Conservation (phyloP, 2,113 vertebrate genomes). For the Ivindomyrus marchei region DNA sequence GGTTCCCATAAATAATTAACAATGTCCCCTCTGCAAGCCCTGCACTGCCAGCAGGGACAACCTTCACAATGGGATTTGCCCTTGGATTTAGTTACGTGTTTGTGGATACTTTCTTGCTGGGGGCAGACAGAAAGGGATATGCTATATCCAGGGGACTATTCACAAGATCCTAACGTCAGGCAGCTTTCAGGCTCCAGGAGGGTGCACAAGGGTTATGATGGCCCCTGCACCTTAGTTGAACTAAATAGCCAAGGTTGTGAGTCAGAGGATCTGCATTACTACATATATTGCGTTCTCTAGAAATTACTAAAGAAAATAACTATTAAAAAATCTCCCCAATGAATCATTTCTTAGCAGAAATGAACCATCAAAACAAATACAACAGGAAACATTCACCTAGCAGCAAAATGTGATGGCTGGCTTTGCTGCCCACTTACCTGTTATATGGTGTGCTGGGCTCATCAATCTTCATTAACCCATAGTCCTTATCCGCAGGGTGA, state of each 20-base stretch:
- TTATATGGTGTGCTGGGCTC: conserved; percentile 95
- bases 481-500: conserved; percentile 94
- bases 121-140: neutral
- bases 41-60: conserved; percentile 27
- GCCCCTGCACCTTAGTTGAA: neutral
- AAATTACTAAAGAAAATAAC: neutral
- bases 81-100: conserved; percentile 40
- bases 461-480: conserved; percentile 98
- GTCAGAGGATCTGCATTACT: neutral
- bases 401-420: neutral
- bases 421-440: conserved; percentile 57
- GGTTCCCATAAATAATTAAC: neutral
- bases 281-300: neutral
- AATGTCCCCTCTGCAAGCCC: neutral
- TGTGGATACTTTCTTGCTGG: conserved; percentile 9
- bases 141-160: neutral
- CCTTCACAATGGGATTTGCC: conserved; percentile 34
- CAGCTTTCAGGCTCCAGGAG: neutral
- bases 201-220: neutral
- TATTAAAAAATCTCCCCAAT: neutral
- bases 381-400: neutral
- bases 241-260: neutral
- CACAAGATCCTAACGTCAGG: neutral
- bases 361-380: neutral
- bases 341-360: neutral